These are phyloP conservation scores for Ammodytes marinus DNA, from an alignment of 2,113 vertebrate species.

Conservation along the genomic window DNA sequence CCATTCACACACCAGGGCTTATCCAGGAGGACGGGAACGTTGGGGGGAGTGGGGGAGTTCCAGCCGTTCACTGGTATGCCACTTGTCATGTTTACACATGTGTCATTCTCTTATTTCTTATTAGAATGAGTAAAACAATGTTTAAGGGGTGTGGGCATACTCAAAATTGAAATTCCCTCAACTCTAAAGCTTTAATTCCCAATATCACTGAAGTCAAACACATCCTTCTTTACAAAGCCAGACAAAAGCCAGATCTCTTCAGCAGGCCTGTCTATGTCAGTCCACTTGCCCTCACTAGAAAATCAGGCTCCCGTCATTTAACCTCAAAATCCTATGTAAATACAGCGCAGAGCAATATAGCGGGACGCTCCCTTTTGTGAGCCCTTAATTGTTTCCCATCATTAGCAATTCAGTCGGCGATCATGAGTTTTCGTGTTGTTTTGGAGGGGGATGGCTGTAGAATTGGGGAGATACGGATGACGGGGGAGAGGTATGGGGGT, in stretches of 20 bases:
- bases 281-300: constrained; percentile 40
- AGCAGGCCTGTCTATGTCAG: constrained; percentile 20
- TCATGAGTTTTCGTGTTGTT: constrained; percentile 73
- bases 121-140: neutral
- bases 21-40: constrained; percentile 34
- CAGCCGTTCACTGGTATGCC: constrained; percentile 23
- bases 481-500: constrained; percentile 41
- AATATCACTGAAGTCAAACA: constrained; percentile 20
- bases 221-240: constrained; percentile 38
- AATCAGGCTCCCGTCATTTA: constrained; percentile 63
- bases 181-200: constrained; percentile 33
- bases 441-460: constrained; percentile 23
- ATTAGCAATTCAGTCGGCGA: constrained; percentile 69
- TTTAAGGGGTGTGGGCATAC: neutral
- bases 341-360: constrained; percentile 53
- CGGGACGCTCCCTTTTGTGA: constrained; percentile 61
- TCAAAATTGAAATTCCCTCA: constrained; percentile 33
- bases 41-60: neutral
- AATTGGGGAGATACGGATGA: constrained; percentile 47
- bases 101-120: constrained; percentile 14
- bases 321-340: constrained; percentile 65
- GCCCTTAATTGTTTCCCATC: constrained; percentile 79
- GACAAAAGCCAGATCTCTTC: constrained; percentile 53
- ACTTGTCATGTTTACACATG: constrained; percentile 45
- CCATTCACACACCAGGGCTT: constrained; percentile 36